Percentiles rank a stretch among this genome's conserved stretches.
These are phyloP conservation scores for Caenorhabditis briggsae DNA, from an alignment of 1,140 invertebrate species.

Conservation along the genomic window DNA sequence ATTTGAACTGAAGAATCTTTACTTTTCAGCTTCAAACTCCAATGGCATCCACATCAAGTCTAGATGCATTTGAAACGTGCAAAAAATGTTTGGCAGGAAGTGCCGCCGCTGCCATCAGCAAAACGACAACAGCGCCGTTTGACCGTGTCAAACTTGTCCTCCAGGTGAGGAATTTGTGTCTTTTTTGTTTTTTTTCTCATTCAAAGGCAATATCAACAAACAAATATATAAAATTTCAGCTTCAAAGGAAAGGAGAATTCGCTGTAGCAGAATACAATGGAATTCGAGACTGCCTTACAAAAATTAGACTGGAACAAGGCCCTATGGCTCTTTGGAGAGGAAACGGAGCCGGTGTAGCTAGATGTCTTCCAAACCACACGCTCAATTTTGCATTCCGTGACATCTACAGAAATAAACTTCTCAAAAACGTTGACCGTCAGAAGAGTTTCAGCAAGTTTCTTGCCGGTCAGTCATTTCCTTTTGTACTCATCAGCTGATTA, in stretches of 20 bases:
- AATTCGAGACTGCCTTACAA: constrained; percentile 69
- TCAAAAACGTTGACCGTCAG: constrained; percentile 85
- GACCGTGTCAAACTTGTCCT: constrained; percentile 73
- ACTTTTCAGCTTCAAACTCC: background rate
- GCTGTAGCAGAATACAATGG: constrained; percentile 68
- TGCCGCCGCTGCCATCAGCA: constrained; percentile 70
- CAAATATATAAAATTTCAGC: constrained; percentile 59
- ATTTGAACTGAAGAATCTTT: background rate
- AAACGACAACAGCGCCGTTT: constrained; percentile 73
- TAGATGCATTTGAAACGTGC: constrained; percentile 15
- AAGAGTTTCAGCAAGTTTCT: constrained; percentile 88
- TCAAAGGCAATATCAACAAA: too few species aligned
- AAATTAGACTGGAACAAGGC: constrained; percentile 68
- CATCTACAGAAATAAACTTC: constrained; percentile 69
- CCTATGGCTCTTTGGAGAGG: constrained; percentile 76
- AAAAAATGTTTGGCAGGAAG: constrained; percentile 67
- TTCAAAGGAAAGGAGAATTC: constrained; percentile 69
- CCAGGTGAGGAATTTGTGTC: constrained; percentile 66
- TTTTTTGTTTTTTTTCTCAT: too few species aligned
- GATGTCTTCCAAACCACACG: constrained; percentile 76
- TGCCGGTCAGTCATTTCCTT: constrained; percentile 82
- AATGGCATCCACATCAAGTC: too few species aligned
- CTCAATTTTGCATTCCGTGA: constrained; percentile 76
- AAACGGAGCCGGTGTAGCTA: constrained; percentile 72
- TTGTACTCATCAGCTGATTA: background rate